These are phyloP conservation scores for Tigriopus japonicus DNA, from an alignment of 1,140 invertebrate genomes.

Conservation along the genomic window DNA sequence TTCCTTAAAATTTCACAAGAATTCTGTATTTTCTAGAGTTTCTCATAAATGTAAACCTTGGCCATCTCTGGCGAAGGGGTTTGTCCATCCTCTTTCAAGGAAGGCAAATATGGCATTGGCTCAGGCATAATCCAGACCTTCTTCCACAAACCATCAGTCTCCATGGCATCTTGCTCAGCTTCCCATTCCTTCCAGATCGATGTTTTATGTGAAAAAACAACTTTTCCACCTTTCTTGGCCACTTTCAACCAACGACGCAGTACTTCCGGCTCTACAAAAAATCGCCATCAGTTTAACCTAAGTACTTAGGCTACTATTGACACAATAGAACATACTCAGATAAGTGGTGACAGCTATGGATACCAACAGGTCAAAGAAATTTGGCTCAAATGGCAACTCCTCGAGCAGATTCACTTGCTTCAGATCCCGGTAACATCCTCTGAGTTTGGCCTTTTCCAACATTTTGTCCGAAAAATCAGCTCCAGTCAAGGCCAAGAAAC, in stretches of 20 bases:
- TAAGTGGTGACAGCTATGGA: not conserved
- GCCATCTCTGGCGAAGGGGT: not conserved
- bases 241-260: not conserved
- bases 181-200: not conserved
- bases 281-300: too few species aligned
- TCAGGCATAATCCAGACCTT: not conserved
- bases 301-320: too few species aligned
- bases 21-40: not conserved
- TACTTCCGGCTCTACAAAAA: not conserved
- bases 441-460: not conserved
- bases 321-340: not conserved
- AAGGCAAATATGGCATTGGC: not conserved
- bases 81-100: constrained; percentile 1
- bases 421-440: not conserved
- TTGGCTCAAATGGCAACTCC: not conserved
- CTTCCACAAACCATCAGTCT: not conserved
- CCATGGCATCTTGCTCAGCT: not conserved
- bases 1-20: too few species aligned
- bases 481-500: not conserved
- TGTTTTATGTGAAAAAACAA: not conserved
- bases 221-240: not conserved
- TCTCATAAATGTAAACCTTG: constrained; percentile 3
- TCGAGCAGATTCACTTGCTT: constrained; percentile 1
- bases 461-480: not conserved
- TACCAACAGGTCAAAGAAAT: not conserved